Conservation (phyloP, 1,140 invertebrate genomes). For the Stenopsyche tienmushanensis region DNA sequence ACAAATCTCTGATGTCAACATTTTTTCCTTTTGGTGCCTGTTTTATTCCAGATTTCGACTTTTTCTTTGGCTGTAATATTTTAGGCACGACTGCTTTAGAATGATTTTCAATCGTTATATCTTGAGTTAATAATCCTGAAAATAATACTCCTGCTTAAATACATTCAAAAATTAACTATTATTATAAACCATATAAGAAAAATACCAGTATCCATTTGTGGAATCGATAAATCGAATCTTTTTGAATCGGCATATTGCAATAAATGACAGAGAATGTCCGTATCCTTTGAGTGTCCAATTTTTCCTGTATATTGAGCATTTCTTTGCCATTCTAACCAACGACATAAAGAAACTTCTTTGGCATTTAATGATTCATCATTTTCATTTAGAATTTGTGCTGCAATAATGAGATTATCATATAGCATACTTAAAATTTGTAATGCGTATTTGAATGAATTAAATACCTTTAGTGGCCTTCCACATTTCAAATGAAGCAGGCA, state of each 20-base stretch:
- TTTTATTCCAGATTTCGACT: slow-evolving; percentile 37
- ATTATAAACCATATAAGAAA: background rate
- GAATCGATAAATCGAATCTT: slow-evolving; percentile 22
- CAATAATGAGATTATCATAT: too few species aligned
- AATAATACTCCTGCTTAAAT: slow-evolving; percentile 1
- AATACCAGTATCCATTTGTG: background rate
- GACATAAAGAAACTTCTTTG: slow-evolving; percentile 43
- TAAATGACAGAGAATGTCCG: slow-evolving; percentile 48
- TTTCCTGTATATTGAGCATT: slow-evolving; percentile 48
- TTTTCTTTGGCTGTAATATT: slow-evolving; percentile 26
- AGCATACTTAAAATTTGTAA: too few species aligned
- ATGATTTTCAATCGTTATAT: background rate
- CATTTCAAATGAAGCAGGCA: background rate
- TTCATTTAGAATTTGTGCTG: too few species aligned
- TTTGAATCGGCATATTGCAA: slow-evolving; percentile 53
- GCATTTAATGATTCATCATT: background rate
- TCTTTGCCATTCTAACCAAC: slow-evolving; percentile 53
- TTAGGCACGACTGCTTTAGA: too few species aligned
- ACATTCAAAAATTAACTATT: background rate
- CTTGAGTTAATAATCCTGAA: slow-evolving; percentile 1
- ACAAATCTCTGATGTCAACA: slow-evolving; percentile 52
- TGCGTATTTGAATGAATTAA: too few species aligned
- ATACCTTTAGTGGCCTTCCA: slow-evolving; percentile 3
- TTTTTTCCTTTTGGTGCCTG: slow-evolving; percentile 44
- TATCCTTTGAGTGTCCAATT: slow-evolving; percentile 50